These are phyloP conservation scores for Reticulitermes lucifugus DNA, from an alignment of 2,888 invertebrate genomes.

Conservation along the genomic window DNA sequence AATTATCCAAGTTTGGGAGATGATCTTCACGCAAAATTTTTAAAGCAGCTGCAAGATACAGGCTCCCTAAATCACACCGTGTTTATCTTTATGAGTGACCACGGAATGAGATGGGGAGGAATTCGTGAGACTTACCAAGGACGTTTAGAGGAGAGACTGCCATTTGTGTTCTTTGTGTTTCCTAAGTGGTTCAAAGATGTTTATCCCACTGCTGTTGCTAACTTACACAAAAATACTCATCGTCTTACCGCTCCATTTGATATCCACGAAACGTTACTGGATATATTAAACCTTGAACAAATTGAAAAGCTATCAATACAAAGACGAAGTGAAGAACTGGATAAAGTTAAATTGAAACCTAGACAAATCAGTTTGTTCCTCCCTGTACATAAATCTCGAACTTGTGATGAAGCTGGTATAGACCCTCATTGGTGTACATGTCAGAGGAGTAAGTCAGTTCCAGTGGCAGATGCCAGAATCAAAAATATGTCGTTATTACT, in stretches of 20 bases:
- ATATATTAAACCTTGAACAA: slow-evolving; percentile 71
- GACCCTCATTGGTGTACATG: slow-evolving; percentile 92
- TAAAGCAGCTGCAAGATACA: slow-evolving; percentile 67
- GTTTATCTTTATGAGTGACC: slow-evolving; percentile 84
- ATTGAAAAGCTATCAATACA: slow-evolving; percentile 63
- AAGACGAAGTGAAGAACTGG: slow-evolving; percentile 59
- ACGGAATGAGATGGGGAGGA: slow-evolving; percentile 88
- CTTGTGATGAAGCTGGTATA: slow-evolving; percentile 82
- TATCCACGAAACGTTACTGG: slow-evolving; percentile 80
- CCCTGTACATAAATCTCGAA: slow-evolving; percentile 76
- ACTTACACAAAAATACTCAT: slow-evolving; percentile 74
- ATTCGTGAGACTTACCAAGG: slow-evolving; percentile 88
- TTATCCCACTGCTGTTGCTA: slow-evolving; percentile 72
- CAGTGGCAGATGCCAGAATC: slow-evolving; percentile 68
- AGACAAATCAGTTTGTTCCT: slow-evolving; percentile 83
- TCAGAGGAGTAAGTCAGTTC: slow-evolving; percentile 72
- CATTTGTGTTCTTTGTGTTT: slow-evolving; percentile 79
- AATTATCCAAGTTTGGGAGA: slow-evolving; percentile 84
- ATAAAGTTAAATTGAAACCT: slow-evolving; percentile 48
- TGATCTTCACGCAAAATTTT: slow-evolving; percentile 69
- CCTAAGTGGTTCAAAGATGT: slow-evolving; percentile 77
- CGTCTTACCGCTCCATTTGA: slow-evolving; percentile 89
- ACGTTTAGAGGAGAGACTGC: slow-evolving; percentile 87
- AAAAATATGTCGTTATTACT: slow-evolving; percentile 71
- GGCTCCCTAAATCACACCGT: slow-evolving; percentile 74